These are phyloP conservation scores for Recurvirostra avosetta DNA, from an alignment of 2,113 vertebrate species.

Conservation along the genomic window DNA sequence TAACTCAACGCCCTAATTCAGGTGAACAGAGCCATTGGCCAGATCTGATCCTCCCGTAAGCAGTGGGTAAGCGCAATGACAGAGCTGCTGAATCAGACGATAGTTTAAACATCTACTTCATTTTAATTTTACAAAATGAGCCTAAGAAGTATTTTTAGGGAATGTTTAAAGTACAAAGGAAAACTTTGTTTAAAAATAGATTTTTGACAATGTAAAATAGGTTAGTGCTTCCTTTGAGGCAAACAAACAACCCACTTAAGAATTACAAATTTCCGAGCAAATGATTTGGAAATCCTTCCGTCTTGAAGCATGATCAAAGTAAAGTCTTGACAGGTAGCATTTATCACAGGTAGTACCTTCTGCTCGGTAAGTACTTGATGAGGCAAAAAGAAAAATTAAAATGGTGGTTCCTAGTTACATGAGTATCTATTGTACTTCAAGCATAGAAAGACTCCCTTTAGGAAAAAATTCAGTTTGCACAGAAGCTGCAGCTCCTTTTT, in stretches of 20 bases:
- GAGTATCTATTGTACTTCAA: not conserved
- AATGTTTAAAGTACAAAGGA: constrained; percentile 64
- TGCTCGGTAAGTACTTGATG: not conserved
- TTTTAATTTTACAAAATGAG: constrained; percentile 57
- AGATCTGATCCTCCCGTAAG: not conserved
- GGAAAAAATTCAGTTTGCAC: not conserved
- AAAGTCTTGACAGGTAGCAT: constrained; percentile 58
- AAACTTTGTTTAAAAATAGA: constrained; percentile 69
- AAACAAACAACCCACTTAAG: constrained; percentile 60
- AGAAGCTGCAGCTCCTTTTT: not conserved
- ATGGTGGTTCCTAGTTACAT: not conserved
- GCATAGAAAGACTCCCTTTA: not conserved
- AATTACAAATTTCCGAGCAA: constrained; percentile 66
- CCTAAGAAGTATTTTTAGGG: constrained; percentile 65
- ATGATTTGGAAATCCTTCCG: constrained; percentile 60
- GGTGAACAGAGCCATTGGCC: not conserved
- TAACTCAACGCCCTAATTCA: not conserved
- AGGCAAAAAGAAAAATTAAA: constrained; percentile 42
- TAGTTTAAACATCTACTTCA: constrained; percentile 20
- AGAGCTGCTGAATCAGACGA: constrained; percentile 42
- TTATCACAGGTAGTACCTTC: constrained; percentile 64
- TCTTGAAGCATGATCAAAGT: constrained; percentile 51
- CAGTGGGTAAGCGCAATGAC: not conserved
- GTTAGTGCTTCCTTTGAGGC: constrained; percentile 65
- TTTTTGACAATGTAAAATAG: constrained; percentile 67